Evolutionary conservation across 2,113 vertebrate species (phyloP), one percentile per base, ranked within the genome.

Genomic region (Pituophis catenifer): DNA sequence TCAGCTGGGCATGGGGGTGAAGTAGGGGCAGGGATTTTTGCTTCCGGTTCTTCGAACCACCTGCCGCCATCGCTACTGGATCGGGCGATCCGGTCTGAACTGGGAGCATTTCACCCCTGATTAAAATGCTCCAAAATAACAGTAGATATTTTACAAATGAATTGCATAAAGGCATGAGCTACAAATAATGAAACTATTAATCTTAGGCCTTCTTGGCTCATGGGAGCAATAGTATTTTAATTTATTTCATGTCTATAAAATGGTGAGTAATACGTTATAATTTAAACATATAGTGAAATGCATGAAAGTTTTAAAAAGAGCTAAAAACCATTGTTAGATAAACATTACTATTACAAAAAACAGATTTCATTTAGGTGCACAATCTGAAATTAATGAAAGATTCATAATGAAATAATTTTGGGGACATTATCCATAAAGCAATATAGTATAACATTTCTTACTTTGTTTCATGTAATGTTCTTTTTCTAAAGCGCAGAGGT

Each of bases 381-480:
- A 58, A 17, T 81, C 9, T 86, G 3, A 86, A 85, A 88, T 88
- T 58, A 88, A 65, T 21, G 48, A 54, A 92, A 53, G 6, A 44
- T 89, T 86, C 91, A 86, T 59, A 23, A 58, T 58, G 48, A 26
- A 85, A 89, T 75, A 57, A 44, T 44, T 85, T 85, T 29, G 52
- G 59, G 17, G 75, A n/a, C 38, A 86, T 59, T 8, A 86, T 6
- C 1, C 38, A 44, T 9, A 81, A 89, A 33, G 26, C 48, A 89
- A 48, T 4, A 23, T 44, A 75, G 48, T 52, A 33, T n/a, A 90
- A 59, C 24, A 86, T 58, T 91, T 86, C 97, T 97, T 97, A 98
- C 98, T 97, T 98, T 0, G 97, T 98, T 94, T 98, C 97, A 58
- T 98, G 98, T 12, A 98, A 92, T 0, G 94, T 97, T 97, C 98